phyloP scores from a whole-genome alignment of 2,797 vertebrate genomes.

The Myotis myotis region DNA sequence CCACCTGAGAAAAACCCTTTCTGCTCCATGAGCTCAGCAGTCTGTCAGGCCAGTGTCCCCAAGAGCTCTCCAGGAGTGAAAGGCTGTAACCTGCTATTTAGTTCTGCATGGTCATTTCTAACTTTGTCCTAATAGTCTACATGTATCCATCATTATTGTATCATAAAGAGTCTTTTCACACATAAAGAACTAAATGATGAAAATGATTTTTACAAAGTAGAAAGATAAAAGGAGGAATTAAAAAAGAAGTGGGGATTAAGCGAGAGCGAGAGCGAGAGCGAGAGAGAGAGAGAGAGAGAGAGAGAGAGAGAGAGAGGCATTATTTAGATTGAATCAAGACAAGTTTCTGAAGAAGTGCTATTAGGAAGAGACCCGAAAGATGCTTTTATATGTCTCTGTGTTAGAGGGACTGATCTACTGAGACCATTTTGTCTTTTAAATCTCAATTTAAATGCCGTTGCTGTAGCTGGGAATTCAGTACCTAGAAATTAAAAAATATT shows the following conservation, averaged over 20 bases:
- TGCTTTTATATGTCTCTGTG: neutral
- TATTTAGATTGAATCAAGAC: neutral
- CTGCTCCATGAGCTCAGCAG: neutral
- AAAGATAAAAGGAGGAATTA: neutral
- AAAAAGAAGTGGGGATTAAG: neutral
- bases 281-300: neutral
- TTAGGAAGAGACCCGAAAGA: neutral
- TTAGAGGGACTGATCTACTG: neutral
- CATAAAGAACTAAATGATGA: neutral
- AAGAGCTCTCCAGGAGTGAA: neutral
- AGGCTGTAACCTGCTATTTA: neutral
- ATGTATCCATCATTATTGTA: neutral
- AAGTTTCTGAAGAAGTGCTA: neutral
- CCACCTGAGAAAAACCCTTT: neutral
- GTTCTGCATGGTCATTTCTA: neutral
- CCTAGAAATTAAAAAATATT: neutral
- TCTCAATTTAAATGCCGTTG: neutral
- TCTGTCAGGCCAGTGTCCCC: neutral
- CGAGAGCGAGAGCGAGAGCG: neutral
- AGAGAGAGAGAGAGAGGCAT: neutral
- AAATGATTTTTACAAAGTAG: neutral
- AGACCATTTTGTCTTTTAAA: neutral
- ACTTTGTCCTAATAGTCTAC: neutral
- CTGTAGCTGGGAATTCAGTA: neutral
- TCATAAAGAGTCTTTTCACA: neutral